Base-by-base conservation (phyloP, 2,797 vertebrate species). In the Arrhamphus sclerolepis region DNA sequence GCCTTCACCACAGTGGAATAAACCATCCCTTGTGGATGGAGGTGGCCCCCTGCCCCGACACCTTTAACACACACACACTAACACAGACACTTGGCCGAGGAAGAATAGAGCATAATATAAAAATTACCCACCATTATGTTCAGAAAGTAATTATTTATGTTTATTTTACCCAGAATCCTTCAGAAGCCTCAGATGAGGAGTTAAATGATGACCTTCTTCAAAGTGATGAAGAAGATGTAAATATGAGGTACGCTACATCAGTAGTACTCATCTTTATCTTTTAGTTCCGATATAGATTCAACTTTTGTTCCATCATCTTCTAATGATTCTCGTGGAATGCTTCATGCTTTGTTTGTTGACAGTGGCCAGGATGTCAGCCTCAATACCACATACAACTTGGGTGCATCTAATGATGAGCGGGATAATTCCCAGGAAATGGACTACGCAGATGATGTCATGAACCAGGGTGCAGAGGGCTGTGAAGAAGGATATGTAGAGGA, bases 131-230 rank as follows among this genome's bases (percentile, higher is more conserved):
- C 31, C 10, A 38, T 38, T 38, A 38, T 38, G 4, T 14, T 14
- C 24, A 31, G 39, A 52, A 70, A 53, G 0, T 19, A 26, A 44
- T 41, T 20, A 13, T n/a, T n/a, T 6, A 29, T 52, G 7, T 21
- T 10, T 54, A 43, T 70, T 43, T 66, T 7, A 70, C 66, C 78
- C 82, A 98, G 97, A 96, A 96, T 87, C 94, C 95, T 5, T 97
- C 96, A 43, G 98, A 98, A 88, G 86, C 93, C 64, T 98, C 97
- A 26, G 98, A 99, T 83, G 97, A 98, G 84, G 98, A 99, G 77
- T 89, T 99, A 44, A 98, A 98, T 44, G 98, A 99, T 65, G 96
- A 98, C 87, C 96, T 99, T 72, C 90, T 99, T 63, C 97, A 97
- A 81, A 99, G 97, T 80, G 98, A 99, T 66, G 97, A 98, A 20